A percentile compares a stretch with the other conserved stretches of the same genome.
Conservation (phyloP, 2,888 invertebrate genomes). For the Arge pagana region DNA sequence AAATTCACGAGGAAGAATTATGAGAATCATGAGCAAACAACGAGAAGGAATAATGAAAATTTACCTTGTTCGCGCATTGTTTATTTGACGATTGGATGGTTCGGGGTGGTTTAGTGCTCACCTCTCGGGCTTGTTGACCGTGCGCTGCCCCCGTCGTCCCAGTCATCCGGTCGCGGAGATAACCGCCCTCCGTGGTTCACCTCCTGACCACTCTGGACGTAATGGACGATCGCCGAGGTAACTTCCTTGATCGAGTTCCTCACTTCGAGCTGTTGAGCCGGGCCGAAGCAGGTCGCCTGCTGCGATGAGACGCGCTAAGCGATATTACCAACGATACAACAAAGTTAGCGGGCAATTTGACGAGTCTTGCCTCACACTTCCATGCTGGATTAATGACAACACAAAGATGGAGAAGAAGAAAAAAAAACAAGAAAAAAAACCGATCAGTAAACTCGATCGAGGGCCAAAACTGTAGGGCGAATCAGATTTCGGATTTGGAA, state of each 20-base stretch:
- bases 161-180: conserved; percentile 45
- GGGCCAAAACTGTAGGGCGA: no score
- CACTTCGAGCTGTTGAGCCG: conserved; percentile 52
- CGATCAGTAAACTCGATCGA: no score
- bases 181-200: conserved; percentile 52
- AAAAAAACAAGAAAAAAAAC: no score
- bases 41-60: conserved; percentile 7
- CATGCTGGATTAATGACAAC: no score
- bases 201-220: conserved; percentile 67
- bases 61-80: conserved; percentile 22
- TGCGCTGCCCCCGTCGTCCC: conserved; percentile 52
- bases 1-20: neutral
- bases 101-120: conserved; percentile 54
- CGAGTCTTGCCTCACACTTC: no score
- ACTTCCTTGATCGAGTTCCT: conserved; percentile 86
- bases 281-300: conserved; percentile 48
- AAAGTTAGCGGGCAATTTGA: no score
- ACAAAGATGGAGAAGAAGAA: no score
- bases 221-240: conserved; percentile 90
- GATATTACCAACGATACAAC: no score
- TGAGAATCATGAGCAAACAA: conserved; percentile 4
- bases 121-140: conserved; percentile 57
- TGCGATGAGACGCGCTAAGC: no score
- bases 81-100: conserved; percentile 19
- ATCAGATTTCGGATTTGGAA: no score